Evolutionary conservation across 2,888 invertebrate genomes (phyloP).

Genomic region (Nephrotoma guestfalica): DNA sequence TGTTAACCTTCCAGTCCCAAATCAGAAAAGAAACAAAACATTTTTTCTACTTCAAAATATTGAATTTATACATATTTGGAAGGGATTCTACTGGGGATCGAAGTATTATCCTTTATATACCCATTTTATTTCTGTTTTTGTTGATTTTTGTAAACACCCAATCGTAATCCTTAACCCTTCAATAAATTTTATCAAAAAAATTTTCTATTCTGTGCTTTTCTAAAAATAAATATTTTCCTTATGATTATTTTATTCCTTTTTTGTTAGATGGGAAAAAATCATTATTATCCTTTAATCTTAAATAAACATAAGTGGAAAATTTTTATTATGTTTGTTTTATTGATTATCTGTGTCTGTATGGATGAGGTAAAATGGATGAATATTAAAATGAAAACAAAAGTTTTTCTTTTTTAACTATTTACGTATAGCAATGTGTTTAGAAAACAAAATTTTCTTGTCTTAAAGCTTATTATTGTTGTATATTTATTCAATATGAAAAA

Average conservation of each 20-base stretch:
- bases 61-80: neutral
- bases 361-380: neutral
- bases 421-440: neutral
- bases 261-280: neutral
- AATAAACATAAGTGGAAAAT: neutral
- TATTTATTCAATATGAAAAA: neutral
- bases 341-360: neutral
- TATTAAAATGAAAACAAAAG: neutral
- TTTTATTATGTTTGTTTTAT: neutral
- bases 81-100: neutral
- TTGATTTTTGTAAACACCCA: neutral
- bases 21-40: neutral
- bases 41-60: neutral
- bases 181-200: neutral
- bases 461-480: neutral
- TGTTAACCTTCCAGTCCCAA: neutral
- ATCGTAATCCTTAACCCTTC: neutral
- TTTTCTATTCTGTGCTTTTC: neutral
- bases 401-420: neutral
- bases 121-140: neutral
- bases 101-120: neutral
- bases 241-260: neutral
- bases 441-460: neutral
- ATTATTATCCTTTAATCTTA: neutral
- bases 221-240: neutral